Evolutionary conservation across 2,888 invertebrate species (phyloP).

Genomic region (Mellilla xanthometata): DNA sequence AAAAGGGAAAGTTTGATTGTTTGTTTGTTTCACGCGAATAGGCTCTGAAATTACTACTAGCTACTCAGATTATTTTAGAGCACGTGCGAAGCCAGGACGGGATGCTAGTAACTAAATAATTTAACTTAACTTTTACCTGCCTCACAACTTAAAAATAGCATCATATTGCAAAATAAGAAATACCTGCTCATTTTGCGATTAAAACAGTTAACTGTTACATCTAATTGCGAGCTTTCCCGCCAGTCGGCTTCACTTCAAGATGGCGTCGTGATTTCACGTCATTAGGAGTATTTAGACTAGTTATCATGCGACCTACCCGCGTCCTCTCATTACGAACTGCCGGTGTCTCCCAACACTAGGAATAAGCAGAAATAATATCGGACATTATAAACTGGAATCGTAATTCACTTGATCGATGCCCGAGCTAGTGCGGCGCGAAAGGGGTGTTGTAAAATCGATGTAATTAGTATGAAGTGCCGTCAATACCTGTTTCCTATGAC

Average conservation of each 20-base stretch:
- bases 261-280: constrained; percentile 70
- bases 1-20: too few species aligned
- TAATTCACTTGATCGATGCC: constrained; percentile 44
- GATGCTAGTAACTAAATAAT: too few species aligned
- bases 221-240: constrained; percentile 69
- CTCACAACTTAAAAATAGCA: too few species aligned
- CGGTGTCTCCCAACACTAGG: constrained; percentile 51
- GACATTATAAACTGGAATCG: constrained; percentile 68
- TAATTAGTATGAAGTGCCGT: constrained; percentile 46
- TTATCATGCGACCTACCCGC: constrained; percentile 69
- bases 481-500: constrained; percentile 28
- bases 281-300: constrained; percentile 77
- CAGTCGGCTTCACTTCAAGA: constrained; percentile 58
- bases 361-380: constrained; percentile 52
- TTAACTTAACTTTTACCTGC: too few species aligned
- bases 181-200: too few species aligned
- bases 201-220: constrained; percentile 30
- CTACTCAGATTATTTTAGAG: too few species aligned
- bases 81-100: too few species aligned
- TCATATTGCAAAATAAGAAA: too few species aligned
- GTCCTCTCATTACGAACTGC: constrained; percentile 71
- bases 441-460: constrained; percentile 38
- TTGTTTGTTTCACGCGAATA: too few species aligned
- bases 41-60: too few species aligned
- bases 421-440: constrained; percentile 41